Evolutionary conservation across 2,888 invertebrate genomes (phyloP), one percentile per base, ranked within the genome.

Genomic region (Lithophane semibrunnea): DNA sequence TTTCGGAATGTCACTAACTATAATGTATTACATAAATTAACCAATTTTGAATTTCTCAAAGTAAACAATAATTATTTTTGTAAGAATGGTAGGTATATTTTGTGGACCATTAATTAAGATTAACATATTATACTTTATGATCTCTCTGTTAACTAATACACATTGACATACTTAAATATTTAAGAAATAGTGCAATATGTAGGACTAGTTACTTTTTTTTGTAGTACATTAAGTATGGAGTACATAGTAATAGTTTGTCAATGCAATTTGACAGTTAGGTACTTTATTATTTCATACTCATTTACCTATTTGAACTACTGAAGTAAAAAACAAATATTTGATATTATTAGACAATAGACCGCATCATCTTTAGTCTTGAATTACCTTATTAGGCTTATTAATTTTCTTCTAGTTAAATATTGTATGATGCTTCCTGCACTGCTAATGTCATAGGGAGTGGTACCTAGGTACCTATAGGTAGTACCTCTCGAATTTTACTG

Each of bases 21-120:
- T 29, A 3, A 52, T 18, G 18, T 18, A 49, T 18, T 37, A 47
- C 54, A 0, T 49, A 2, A 5, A 49, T 5, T 49, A 5, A 56
- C 49, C 16, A 21, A 18, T 56, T 18, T 49, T 47, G 72, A n/a
- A n/a, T 29, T 58, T 60, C 42, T 74, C 29, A 16, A 74, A n/a
- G 16, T 42, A 24, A 44, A 58, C 29, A 63, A 61, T 10, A 65
- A 24, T 52, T 54, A 49, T 60, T 68, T 71, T 83, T 69, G 44
- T 73, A 70, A 69, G n/a, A 79, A 58, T 67, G 18, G 7, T 76
- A 24, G 29, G n/a, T 74, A 65, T 69, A 71, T 75, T 79, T 58
- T 72, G 61, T 74, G 85, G 70, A 81, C 85, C 83, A 83, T 77
- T 81, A 68, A 76, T 70, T 71, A 81, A 71, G 71, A 73, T 64